phyloP scores from a whole-genome alignment of 2,797 vertebrate genomes.

The Pangasius krempfi region DNA sequence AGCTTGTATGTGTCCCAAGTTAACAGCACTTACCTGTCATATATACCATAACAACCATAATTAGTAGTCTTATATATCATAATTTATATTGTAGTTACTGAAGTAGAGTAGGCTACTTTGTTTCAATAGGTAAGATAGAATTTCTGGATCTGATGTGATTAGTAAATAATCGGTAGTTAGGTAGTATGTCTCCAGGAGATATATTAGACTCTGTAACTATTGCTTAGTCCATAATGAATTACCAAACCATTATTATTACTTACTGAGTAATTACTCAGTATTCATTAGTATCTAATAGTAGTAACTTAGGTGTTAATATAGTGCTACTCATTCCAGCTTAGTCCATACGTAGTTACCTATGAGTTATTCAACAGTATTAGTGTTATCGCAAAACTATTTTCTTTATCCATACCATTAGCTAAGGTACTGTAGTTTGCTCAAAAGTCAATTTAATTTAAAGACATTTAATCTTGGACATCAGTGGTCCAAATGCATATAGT shows the following conservation, averaged over 20 bases:
- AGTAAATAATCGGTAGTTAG: too few relatives aligned
- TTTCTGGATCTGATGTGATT: too few relatives aligned
- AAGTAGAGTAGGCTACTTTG: too few relatives aligned
- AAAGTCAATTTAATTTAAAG: too few relatives aligned
- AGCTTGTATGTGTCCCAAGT: too few relatives aligned
- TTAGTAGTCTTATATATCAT: too few relatives aligned
- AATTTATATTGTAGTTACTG: too few relatives aligned
- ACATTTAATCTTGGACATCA: background rate
- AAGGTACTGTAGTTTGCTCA: background rate
- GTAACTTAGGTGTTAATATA: background rate
- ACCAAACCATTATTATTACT: background rate
- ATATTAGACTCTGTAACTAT: background rate
- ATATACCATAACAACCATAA: too few relatives aligned
- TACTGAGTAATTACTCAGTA: background rate
- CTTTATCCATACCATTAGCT: background rate
- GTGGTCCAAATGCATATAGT: background rate
- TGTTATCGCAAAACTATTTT: background rate
- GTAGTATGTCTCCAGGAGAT: background rate
- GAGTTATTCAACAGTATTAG: background rate
- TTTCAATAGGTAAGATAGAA: too few relatives aligned
- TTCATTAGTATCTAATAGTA: background rate
- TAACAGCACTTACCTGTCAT: too few relatives aligned
- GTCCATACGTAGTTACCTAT: background rate
- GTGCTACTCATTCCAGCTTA: background rate
- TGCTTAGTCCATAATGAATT: background rate